Base-by-base conservation (phyloP, 1,140 invertebrate genomes). In the Zaprionus camerounensis region DNA sequence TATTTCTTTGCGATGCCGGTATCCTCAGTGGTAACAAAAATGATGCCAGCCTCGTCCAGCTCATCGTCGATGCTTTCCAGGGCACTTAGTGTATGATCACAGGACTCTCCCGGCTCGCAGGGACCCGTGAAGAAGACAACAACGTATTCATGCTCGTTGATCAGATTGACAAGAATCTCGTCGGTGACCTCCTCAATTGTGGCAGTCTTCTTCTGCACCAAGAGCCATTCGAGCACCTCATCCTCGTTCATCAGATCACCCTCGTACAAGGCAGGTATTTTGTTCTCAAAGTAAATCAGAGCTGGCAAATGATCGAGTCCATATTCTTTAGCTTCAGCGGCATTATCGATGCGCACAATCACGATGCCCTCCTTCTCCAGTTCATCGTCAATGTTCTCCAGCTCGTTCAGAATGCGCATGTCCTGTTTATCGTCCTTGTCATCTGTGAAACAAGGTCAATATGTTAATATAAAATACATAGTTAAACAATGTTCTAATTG, bases 171-270 rank as follows among this genome's bases (percentile, higher is more conserved):
- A 17, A 98, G 93, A 87, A 98, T 98, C 94, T 98, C 97, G 92
- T 98, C 97, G 1, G 97, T 98, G 20, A 98, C 97, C 94, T 98
- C 97, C 94, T 98, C 98, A 77, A 99, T 99, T 1, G 97, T 98
- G 41, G 97, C 97, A 1, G 96, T 96, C 87, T 96, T 96, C 92
- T 98, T 98, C 91, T 98, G 98, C 82, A 98, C 95, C 71, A 98
- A 95, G 2, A 99, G 93, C 98, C 98, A 98, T 81, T 96, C 95
- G 5, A 98, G 93, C 6, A 99, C 97, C 94, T 98, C 96, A 78
- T 98, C 97, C 93, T 98, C 97, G 90, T 98, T 97, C 93, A 97
- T 95, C 1, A 98, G 94, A 93, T 98, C 97, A 41, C 97, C 97
- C 94, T 98, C 97, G 91, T 98, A 98, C 49, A 98, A 94, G 7